Conservation (phyloP, 2,113 vertebrate genomes). For the Ictidomys tridecemlineatus region DNA sequence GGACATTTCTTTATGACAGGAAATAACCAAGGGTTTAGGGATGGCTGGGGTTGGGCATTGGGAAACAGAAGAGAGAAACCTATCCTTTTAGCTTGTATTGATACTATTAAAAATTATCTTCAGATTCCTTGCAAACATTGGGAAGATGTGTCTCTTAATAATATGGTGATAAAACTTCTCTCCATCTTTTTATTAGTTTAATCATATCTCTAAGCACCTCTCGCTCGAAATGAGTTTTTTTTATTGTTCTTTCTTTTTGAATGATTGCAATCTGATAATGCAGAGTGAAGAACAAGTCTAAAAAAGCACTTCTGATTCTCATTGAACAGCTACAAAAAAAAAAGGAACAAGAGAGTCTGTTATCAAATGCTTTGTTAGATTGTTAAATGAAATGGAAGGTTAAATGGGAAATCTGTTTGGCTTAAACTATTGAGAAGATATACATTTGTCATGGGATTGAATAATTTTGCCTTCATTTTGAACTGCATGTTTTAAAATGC, state of each 20-base stretch:
- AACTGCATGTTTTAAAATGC: slow-evolving; percentile 34
- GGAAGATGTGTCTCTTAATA: neutral
- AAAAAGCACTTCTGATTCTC: neutral
- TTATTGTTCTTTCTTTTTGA: slow-evolving; percentile 50
- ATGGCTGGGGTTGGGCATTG: too few species aligned
- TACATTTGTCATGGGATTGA: neutral
- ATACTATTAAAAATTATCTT: neutral
- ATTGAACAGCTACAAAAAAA: slow-evolving; percentile 56
- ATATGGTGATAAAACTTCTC: neutral
- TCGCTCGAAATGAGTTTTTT: slow-evolving; percentile 5
- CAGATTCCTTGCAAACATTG: neutral
- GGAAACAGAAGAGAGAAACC: slow-evolving; percentile 21
- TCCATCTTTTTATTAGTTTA: neutral
- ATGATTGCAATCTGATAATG: slow-evolving; percentile 62
- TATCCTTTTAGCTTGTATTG: neutral
- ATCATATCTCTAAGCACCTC: slow-evolving; percentile 7
- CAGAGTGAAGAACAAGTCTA: neutral
- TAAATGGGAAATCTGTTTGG: slow-evolving; percentile 32
- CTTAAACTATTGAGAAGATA: slow-evolving; percentile 35
- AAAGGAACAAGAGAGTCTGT: neutral
- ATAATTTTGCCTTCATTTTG: slow-evolving; percentile 44
- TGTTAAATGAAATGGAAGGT: slow-evolving; percentile 61
- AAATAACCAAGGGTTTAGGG: neutral
- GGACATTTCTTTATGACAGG: neutral
- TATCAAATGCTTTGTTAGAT: slow-evolving; percentile 49